These are phyloP conservation scores for Leptodactylus fuscus DNA, from an alignment of 2,113 vertebrate genomes.

Conservation along the genomic window DNA sequence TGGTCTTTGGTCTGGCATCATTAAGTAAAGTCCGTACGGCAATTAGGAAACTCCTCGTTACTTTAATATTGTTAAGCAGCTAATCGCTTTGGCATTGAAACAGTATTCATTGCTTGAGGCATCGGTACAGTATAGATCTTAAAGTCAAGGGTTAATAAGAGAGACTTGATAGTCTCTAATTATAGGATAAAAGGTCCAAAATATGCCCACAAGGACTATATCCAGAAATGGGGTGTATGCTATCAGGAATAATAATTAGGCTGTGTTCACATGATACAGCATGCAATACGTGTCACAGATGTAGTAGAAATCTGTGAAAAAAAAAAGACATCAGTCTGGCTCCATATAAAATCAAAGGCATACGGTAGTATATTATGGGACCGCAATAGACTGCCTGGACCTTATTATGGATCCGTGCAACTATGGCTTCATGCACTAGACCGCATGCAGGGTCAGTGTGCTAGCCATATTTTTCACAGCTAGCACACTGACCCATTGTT, in stretches of 20 bases:
- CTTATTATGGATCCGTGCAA: no score
- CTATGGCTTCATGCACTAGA: no score
- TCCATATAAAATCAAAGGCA: background rate
- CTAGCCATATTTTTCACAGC: no score
- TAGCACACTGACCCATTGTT: no score
- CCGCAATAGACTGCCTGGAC: background rate
- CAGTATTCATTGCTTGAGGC: slow-evolving; percentile 10
- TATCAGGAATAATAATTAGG: background rate
- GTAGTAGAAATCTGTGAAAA: background rate
- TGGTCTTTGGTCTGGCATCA: slow-evolving; percentile 32
- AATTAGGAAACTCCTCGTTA: slow-evolving; percentile 24
- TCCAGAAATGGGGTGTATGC: background rate
- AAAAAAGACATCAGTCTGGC: background rate
- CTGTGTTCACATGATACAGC: background rate
- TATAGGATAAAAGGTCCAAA: background rate
- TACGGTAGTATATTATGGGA: background rate
- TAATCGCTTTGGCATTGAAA: slow-evolving; percentile 20
- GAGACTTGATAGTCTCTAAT: background rate
- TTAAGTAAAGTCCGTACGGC: slow-evolving; percentile 20
- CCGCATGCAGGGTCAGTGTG: no score
- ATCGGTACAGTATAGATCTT: slow-evolving; percentile 26
- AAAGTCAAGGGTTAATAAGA: slow-evolving; percentile 7
- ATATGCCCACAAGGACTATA: background rate
- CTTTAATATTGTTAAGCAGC: slow-evolving; percentile 15
- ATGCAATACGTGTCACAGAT: background rate